Conservation (phyloP, 2,113 vertebrate genomes). For the Pionites leucogaster region DNA sequence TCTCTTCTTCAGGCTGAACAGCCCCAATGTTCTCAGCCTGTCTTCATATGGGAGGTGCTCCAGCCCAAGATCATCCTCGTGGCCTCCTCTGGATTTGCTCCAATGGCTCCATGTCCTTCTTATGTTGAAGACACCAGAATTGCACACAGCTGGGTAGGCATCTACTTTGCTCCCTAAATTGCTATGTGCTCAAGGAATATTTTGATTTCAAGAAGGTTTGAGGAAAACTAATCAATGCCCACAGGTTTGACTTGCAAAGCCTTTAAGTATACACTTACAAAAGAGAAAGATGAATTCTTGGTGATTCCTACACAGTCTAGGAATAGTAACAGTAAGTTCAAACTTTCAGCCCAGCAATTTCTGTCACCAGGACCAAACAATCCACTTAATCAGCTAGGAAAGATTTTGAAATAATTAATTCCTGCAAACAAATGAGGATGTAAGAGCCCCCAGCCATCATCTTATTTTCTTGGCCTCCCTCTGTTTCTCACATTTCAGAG, state of each 20-base stretch:
- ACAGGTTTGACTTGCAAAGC: neutral
- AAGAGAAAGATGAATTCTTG: neutral
- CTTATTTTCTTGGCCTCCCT: neutral
- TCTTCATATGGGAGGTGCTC: neutral
- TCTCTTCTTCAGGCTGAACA: neutral
- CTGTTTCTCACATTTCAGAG: neutral
- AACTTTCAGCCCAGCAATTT: neutral
- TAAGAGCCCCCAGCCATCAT: neutral
- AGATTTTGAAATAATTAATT: conserved; percentile 16
- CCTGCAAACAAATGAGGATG: neutral
- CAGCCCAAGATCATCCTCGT: neutral
- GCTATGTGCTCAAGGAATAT: neutral
- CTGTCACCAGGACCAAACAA: conserved; percentile 13
- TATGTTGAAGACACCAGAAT: neutral
- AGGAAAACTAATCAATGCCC: neutral
- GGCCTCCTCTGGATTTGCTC: neutral
- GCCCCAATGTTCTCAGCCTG: neutral
- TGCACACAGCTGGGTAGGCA: neutral
- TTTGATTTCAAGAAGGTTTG: neutral
- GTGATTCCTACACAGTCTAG: neutral
- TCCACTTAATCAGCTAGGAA: neutral
- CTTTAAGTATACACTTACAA: neutral
- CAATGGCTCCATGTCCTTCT: neutral
- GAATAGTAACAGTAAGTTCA: neutral
- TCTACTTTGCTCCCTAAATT: neutral